phyloP scores from a whole-genome alignment of 1,140 invertebrate species.

The Hylyphantes graminicola region DNA sequence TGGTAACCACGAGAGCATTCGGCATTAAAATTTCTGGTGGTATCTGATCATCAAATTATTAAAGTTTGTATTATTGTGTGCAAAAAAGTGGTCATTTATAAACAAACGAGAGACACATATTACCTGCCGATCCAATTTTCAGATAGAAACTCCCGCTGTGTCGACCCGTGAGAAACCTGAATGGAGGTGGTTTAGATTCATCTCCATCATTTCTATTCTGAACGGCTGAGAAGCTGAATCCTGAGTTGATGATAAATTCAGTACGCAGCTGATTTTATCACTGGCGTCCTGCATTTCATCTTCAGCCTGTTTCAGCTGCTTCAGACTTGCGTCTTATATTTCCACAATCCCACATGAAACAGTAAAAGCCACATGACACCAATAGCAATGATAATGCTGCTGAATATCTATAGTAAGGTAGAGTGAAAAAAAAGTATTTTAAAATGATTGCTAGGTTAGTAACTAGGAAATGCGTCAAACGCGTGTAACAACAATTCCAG shows the following conservation, averaged over 20 bases:
- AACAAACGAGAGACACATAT: slow-evolving; percentile 23
- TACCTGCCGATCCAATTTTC: slow-evolving; percentile 79
- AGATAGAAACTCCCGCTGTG: slow-evolving; percentile 80
- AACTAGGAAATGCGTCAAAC: no score
- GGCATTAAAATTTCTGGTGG: no score
- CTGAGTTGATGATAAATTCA: slow-evolving; percentile 60
- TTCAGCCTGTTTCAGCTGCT: slow-evolving; percentile 53
- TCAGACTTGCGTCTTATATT: slow-evolving; percentile 62
- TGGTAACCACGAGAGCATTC: no score
- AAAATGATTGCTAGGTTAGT: background rate
- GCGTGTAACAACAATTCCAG: no score
- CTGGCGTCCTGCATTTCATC: slow-evolving; percentile 36
- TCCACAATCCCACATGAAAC: slow-evolving; percentile 62
- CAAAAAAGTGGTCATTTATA: no score
- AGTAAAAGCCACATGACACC: slow-evolving; percentile 62
- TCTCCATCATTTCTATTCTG: slow-evolving; percentile 62
- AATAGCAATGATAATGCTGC: slow-evolving; percentile 42
- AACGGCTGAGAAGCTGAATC: slow-evolving; percentile 64
- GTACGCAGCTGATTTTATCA: slow-evolving; percentile 56
- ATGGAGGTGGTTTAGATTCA: slow-evolving; percentile 61
- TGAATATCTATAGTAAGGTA: slow-evolving; percentile 39
- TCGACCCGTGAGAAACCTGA: slow-evolving; percentile 68
- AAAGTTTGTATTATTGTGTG: no score
- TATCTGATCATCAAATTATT: no score
- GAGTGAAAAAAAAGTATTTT: slow-evolving; percentile 1